Percentiles rank a stretch among this genome's conserved stretches.
Conservation (phyloP, 1,140 invertebrate species). For the Caenorhabditis remanei region DNA sequence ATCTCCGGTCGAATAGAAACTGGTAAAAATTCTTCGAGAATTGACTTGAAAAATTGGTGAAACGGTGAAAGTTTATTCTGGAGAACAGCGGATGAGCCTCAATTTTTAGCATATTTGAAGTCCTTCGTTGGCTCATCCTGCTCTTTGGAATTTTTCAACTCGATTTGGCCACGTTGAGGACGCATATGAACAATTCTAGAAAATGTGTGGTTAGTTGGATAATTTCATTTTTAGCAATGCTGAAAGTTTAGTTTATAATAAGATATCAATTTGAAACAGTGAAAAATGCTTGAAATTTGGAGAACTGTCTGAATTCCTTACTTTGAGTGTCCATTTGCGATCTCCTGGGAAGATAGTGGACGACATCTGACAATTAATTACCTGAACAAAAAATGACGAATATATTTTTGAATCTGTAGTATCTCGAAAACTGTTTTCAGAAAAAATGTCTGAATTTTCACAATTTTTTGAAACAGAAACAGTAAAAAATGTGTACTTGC, state of each 20-base stretch:
- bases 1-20: too few relatives aligned
- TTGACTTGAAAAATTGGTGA: too few relatives aligned
- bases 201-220: background rate
- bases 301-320: constrained; percentile 71
- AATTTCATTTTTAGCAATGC: too few relatives aligned
- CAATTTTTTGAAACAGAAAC: background rate
- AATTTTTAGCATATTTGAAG: constrained; percentile 95
- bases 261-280: too few relatives aligned
- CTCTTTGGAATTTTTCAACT: constrained; percentile 82
- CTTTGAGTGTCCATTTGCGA: constrained; percentile 82
- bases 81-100: too few relatives aligned
- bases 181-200: constrained; percentile 83
- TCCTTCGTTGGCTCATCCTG: constrained; percentile 83
- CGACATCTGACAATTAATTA: constrained; percentile 91
- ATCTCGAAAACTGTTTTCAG: background rate
- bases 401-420: too few relatives aligned
- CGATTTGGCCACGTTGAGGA: constrained; percentile 82
- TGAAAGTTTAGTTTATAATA: too few relatives aligned
- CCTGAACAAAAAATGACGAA: too few relatives aligned
- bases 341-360: constrained; percentile 88
- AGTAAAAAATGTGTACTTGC: too few relatives aligned
- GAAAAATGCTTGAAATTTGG: too few relatives aligned
- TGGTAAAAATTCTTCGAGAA: too few relatives aligned
- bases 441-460: background rate
- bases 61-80: too few relatives aligned